These are phyloP conservation scores for Aphrophora alni DNA, from an alignment of 2,888 invertebrate genomes.

Conservation along the genomic window DNA sequence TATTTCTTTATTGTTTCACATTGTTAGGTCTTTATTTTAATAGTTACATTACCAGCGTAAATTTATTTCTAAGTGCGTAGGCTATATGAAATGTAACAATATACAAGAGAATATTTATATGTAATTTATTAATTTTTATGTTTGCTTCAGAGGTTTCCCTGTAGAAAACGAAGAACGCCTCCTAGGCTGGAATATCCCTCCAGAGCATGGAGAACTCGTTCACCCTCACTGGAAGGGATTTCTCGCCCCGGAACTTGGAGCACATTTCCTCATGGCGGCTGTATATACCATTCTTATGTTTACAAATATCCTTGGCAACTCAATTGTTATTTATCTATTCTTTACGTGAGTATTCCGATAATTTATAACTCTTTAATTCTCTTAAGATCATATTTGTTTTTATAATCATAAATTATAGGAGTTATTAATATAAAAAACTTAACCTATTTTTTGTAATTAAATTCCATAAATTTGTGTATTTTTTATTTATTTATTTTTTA, in stretches of 20 bases:
- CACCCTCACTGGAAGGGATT: conserved; percentile 81
- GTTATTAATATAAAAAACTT: too few relatives aligned
- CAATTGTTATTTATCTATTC: conserved; percentile 85
- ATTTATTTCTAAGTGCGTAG: too few relatives aligned
- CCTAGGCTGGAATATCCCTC: conserved; percentile 71
- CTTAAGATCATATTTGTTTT: neutral
- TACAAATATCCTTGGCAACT: conserved; percentile 75
- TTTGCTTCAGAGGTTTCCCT: neutral
- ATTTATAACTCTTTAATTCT: too few relatives aligned
- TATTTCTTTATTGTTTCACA: too few relatives aligned
- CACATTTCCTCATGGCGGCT: conserved; percentile 78
- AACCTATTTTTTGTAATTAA: too few relatives aligned
- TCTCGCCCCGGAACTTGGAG: conserved; percentile 79
- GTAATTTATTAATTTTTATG: too few relatives aligned
- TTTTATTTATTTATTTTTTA: too few relatives aligned
- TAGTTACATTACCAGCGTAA: too few relatives aligned
- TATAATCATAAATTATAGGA: neutral
- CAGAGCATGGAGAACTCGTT: conserved; percentile 76
- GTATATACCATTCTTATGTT: conserved; percentile 67
- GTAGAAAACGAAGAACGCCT: conserved; percentile 27
- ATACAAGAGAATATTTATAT: too few relatives aligned
- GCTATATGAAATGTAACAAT: too few relatives aligned
- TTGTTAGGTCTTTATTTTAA: too few relatives aligned
- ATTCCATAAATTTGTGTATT: too few relatives aligned
- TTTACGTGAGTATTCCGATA: conserved; percentile 66